phyloP scores from a whole-genome alignment of 2,113 vertebrate genomes.

The Ammodytes marinus region DNA sequence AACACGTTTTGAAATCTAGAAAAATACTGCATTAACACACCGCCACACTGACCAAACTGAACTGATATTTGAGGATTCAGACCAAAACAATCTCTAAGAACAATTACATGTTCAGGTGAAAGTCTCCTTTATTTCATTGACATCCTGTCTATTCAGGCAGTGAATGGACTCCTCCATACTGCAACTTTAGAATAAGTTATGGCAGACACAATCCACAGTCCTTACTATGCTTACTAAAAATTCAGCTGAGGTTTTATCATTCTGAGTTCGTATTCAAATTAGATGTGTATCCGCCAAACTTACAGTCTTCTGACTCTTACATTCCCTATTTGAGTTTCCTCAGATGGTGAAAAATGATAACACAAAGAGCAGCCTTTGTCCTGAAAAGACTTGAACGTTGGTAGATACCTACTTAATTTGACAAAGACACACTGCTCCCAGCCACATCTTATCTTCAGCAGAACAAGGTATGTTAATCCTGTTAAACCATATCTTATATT shows the following conservation, averaged over 20 bases:
- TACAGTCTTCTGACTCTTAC: not conserved
- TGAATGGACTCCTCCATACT: not conserved
- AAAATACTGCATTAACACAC: constrained; percentile 25
- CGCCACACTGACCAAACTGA: not conserved
- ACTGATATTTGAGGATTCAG: not conserved
- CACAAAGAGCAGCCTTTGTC: constrained; percentile 1
- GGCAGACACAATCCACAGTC: not conserved
- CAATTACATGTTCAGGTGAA: not conserved
- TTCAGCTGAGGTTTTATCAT: not conserved
- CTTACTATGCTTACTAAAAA: not conserved
- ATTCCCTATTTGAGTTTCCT: not conserved
- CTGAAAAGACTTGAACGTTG: not conserved
- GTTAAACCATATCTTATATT: not conserved
- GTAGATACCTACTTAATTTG: not conserved
- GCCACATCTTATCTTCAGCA: not conserved
- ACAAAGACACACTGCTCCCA: not conserved
- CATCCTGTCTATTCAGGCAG: not conserved
- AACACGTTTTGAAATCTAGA: constrained; percentile 40
- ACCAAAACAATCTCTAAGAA: not conserved
- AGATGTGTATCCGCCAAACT: not conserved
- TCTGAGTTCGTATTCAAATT: not conserved
- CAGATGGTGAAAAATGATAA: not conserved
- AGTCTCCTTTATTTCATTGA: not conserved
- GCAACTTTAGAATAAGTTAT: not conserved
- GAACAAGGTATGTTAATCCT: not conserved